Conservation (phyloP, 92 coral and sea anemone species). For the Phenganax marumi region DNA sequence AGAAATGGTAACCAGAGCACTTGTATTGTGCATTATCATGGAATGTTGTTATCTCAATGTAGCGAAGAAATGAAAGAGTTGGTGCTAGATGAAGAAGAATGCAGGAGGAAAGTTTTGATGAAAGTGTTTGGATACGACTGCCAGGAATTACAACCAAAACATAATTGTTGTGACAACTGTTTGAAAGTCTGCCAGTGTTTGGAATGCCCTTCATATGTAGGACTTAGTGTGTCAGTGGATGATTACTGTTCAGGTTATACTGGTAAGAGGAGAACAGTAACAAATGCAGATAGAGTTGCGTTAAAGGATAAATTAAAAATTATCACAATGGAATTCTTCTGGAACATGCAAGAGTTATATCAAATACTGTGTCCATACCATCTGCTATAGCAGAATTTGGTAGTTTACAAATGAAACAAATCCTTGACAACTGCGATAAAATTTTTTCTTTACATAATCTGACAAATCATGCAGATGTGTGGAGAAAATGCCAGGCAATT, state of each 20-base stretch:
- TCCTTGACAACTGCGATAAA: constrained; percentile 9
- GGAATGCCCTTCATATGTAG: constrained; percentile 11
- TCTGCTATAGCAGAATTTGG: constrained; percentile 18
- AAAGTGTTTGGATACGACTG: constrained; percentile 19
- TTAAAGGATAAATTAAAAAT: neutral
- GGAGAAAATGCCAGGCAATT: constrained; percentile 6
- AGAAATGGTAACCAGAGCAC: constrained; percentile 19
- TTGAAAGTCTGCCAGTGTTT: constrained; percentile 34
- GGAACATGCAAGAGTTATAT: constrained; percentile 12
- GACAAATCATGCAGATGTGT: constrained; percentile 7
- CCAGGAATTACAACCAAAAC: constrained; percentile 36
- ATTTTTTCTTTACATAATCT: neutral
- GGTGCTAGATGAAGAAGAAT: constrained; percentile 16
- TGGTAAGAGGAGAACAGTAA: constrained; percentile 7
- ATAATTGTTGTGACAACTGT: constrained; percentile 58
- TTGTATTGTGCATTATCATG: constrained; percentile 19
- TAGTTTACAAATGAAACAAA: constrained; percentile 22
- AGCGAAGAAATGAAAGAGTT: constrained; percentile 21
- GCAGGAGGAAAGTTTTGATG: constrained; percentile 31
- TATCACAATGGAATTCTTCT: neutral
- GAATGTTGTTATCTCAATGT: constrained; percentile 21
- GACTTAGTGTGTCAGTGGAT: neutral
- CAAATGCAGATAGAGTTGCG: neutral
- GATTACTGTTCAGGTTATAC: neutral
- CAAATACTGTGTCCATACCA: constrained; percentile 31